Evolutionary conservation across 2,113 vertebrate species (phyloP).

Genomic region (Nanorana parkeri): DNA sequence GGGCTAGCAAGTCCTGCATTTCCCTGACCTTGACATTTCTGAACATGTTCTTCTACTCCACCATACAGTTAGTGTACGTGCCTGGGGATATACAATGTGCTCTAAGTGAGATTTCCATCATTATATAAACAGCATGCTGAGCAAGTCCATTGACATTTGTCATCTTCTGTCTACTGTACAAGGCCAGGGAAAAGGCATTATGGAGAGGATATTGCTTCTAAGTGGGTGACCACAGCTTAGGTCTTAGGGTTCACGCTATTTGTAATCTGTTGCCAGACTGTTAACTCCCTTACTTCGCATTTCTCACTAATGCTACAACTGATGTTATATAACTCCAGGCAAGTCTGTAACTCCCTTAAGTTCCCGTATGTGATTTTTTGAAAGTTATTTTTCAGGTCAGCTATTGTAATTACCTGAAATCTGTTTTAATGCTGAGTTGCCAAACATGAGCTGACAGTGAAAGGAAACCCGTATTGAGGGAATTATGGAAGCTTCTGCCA

Average conservation of each 20-base stretch:
- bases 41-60: conserved; percentile 27
- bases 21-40: conserved; percentile 38
- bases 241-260: background rate
- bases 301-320: background rate
- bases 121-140: conserved; percentile 30
- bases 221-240: background rate
- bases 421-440: too few species aligned
- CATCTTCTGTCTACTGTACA: conserved; percentile 12
- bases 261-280: background rate
- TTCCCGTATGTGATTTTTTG: too few species aligned
- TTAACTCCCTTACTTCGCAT: background rate
- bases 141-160: conserved; percentile 23
- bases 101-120: conserved; percentile 37
- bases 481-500: too few species aligned
- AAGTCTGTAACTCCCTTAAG: too few species aligned
- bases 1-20: conserved; percentile 15
- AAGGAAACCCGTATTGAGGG: too few species aligned
- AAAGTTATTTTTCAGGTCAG: too few species aligned
- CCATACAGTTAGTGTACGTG: conserved; percentile 30
- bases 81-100: conserved; percentile 33
- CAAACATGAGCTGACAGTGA: too few species aligned
- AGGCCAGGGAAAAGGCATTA: conserved; percentile 3
- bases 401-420: too few species aligned
- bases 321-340: too few species aligned
- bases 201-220: conserved; percentile 21